phyloP scores from a whole-genome alignment of 2,113 vertebrate genomes.

The Hippocampus guttulatus region DNA sequence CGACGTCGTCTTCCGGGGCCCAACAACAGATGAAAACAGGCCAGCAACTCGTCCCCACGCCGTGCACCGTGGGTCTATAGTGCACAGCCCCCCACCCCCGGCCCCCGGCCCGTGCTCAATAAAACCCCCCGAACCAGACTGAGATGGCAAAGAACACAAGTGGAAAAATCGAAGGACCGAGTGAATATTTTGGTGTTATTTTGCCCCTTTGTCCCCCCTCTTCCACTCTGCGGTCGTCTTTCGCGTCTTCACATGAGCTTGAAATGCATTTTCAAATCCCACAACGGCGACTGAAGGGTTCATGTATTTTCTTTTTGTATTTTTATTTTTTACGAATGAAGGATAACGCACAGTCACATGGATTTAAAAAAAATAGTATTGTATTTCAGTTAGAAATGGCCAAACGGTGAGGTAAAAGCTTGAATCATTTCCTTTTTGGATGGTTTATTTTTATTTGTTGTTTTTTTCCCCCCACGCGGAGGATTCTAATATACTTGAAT shows the following conservation, averaged over 20 bases:
- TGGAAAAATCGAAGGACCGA: conserved; percentile 71
- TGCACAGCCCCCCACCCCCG: conserved; percentile 36
- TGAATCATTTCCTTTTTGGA: conserved; percentile 36
- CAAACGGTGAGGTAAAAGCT: conserved; percentile 49
- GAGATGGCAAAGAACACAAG: conserved; percentile 68
- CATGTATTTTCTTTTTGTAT: conserved; percentile 46
- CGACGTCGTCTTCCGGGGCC: conserved; percentile 69
- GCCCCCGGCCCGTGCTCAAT: background rate
- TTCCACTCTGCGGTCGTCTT: conserved; percentile 32
- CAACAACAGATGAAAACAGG: conserved; percentile 76
- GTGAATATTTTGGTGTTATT: conserved; percentile 66
- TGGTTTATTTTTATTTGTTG: conserved; percentile 5
- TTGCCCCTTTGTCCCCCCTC: conserved; percentile 50
- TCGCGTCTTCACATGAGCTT: conserved; percentile 63
- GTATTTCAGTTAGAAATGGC: conserved; percentile 50
- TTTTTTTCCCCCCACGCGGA: conserved; percentile 55
- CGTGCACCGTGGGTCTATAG: conserved; percentile 83
- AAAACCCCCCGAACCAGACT: conserved; percentile 59
- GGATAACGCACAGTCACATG: conserved; percentile 62
- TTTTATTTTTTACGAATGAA: conserved; percentile 56
- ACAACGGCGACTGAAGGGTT: conserved; percentile 66
- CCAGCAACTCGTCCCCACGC: conserved; percentile 79
- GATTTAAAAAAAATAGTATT: conserved; percentile 49
- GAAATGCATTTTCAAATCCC: conserved; percentile 60
- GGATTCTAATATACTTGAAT: conserved; percentile 73